Conservation (phyloP, 1,140 invertebrate species). For the Drosophila truncata region DNA sequence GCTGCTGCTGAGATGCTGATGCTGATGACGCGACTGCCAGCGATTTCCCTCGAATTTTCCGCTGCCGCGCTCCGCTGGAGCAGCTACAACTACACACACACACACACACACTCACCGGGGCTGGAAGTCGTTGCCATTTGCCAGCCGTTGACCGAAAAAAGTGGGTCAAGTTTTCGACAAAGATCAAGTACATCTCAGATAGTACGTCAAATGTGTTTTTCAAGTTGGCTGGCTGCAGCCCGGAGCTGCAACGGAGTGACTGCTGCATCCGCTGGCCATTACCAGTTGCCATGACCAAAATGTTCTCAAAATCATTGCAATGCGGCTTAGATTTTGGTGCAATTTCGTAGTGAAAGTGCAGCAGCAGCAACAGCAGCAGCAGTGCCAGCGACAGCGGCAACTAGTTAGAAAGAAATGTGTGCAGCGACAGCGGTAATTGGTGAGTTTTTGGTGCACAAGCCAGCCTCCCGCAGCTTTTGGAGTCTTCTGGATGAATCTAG, state of each 20-base stretch:
- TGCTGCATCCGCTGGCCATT: slow-evolving; percentile 60
- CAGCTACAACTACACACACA: slow-evolving; percentile 10
- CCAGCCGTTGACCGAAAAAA: slow-evolving; percentile 74
- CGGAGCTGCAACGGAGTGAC: slow-evolving; percentile 23
- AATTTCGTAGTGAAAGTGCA: slow-evolving; percentile 65
- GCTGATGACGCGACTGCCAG: slow-evolving; percentile 23
- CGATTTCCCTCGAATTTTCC: slow-evolving; percentile 78
- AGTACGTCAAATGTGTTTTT: slow-evolving; percentile 56
- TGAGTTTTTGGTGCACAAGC: slow-evolving; percentile 4
- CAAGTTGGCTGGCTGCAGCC: slow-evolving; percentile 11
- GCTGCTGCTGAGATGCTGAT: slow-evolving; percentile 8
- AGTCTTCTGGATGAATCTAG: slow-evolving; percentile 25
- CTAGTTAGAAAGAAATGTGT: slow-evolving; percentile 49
- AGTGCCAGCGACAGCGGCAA: slow-evolving; percentile 5
- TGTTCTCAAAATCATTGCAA: slow-evolving; percentile 66
- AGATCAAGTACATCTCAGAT: slow-evolving; percentile 80
- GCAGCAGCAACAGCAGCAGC: slow-evolving; percentile 2
- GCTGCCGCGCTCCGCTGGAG: slow-evolving; percentile 46
- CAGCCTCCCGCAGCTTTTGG: slow-evolving; percentile 4
- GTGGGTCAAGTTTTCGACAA: slow-evolving; percentile 78
- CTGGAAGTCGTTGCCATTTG: slow-evolving; percentile 58
- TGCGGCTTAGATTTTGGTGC: slow-evolving; percentile 66
- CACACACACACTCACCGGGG: slow-evolving; percentile 24
- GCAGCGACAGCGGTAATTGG: slow-evolving; percentile 28
- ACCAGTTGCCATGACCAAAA: slow-evolving; percentile 77